phyloP scores from a whole-genome alignment of 2,113 vertebrate genomes.

The Choloepus hoffmanni region DNA sequence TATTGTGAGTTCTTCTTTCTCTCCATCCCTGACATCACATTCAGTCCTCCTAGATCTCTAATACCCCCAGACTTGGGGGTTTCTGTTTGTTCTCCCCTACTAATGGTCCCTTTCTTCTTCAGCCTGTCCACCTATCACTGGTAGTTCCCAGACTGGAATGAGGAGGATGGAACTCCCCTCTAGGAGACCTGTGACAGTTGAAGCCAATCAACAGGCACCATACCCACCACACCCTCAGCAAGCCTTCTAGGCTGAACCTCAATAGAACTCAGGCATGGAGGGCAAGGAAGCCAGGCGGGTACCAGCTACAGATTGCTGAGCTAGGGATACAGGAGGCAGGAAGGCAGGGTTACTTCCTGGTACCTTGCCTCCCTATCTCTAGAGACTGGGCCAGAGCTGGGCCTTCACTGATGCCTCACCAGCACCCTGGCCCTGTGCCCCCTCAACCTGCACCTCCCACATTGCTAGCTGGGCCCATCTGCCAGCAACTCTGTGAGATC shows the following conservation, averaged over 20 bases:
- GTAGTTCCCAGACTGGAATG: background rate
- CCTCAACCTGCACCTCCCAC: slow-evolving; percentile 33
- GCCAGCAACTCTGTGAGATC: slow-evolving; percentile 48
- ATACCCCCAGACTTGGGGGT: background rate
- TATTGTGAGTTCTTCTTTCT: background rate
- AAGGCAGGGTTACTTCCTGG: background rate
- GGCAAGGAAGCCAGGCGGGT: background rate
- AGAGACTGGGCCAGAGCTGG: slow-evolving; percentile 49
- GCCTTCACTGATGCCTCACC: slow-evolving; percentile 5
- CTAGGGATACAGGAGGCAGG: background rate
- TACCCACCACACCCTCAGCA: background rate
- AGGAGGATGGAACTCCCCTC: background rate
- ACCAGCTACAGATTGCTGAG: background rate
- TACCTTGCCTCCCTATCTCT: slow-evolving; percentile 16
- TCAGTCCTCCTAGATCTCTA: background rate
- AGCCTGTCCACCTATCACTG: background rate
- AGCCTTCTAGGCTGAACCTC: background rate
- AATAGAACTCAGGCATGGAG: background rate
- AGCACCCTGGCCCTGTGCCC: slow-evolving; percentile 46
- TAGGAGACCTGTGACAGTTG: background rate
- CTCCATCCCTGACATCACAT: background rate
- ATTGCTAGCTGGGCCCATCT: slow-evolving; percentile 39
- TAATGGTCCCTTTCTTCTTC: background rate
- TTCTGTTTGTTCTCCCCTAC: background rate
- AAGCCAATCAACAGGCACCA: background rate